Conservation (phyloP, 2,888 invertebrate species). For the Siphonodentalium dalli region DNA sequence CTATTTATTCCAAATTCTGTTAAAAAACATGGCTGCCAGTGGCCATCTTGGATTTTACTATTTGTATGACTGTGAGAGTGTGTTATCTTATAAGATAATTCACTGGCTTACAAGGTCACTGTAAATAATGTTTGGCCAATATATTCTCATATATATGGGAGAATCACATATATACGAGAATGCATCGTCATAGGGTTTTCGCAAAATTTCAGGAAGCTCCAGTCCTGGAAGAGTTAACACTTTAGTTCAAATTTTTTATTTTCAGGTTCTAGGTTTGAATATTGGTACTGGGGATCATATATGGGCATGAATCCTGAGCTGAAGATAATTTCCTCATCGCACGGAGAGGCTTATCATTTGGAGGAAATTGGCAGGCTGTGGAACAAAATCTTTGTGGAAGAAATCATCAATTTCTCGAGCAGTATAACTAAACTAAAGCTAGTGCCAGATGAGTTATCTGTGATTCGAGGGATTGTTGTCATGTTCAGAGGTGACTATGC, state of each 20-base stretch:
- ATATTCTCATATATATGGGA: too few species aligned
- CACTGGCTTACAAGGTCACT: too few species aligned
- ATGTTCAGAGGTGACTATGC: slow-evolving; percentile 38
- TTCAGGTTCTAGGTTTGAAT: slow-evolving; percentile 55
- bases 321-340: slow-evolving; percentile 36
- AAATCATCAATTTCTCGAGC: slow-evolving; percentile 35
- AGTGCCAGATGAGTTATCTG: slow-evolving; percentile 33
- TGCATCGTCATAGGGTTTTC: too few species aligned
- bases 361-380: slow-evolving; percentile 39
- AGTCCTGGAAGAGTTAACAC: too few species aligned
- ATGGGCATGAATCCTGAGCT: slow-evolving; percentile 45
- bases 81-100: not conserved
- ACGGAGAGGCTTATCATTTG: slow-evolving; percentile 37
- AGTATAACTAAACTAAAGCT: slow-evolving; percentile 36
- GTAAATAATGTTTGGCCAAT: too few species aligned
- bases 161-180: too few species aligned
- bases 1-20: too few species aligned
- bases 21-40: too few species aligned
- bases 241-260: slow-evolving; percentile 1
- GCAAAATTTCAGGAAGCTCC: too few species aligned
- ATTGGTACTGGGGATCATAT: slow-evolving; percentile 51
- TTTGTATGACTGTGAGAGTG: too few species aligned
- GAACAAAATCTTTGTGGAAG: slow-evolving; percentile 36
- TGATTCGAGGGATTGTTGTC: slow-evolving; percentile 41
- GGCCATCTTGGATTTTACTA: too few species aligned